These are phyloP conservation scores for Agrotis exclamationis DNA, from an alignment of 2,888 invertebrate species.

Conservation along the genomic window DNA sequence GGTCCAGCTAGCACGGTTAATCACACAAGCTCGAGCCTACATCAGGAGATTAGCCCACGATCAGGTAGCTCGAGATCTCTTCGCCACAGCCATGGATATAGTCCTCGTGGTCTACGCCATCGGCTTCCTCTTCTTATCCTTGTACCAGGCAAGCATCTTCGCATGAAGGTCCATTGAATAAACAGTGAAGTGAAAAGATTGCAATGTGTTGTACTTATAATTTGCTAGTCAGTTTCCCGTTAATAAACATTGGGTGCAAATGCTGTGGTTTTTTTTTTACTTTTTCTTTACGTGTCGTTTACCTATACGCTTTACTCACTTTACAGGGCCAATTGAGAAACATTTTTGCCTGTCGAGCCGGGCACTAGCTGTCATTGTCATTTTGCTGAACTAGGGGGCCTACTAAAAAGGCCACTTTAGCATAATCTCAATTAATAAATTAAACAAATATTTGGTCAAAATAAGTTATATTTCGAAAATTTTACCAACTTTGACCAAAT, in stretches of 20 bases:
- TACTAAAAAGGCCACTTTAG: no score
- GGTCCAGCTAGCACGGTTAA: constrained; percentile 64
- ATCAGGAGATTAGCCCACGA: constrained; percentile 70
- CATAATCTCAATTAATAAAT: no score
- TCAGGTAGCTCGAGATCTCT: constrained; percentile 74
- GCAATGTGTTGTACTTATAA: constrained; percentile 35
- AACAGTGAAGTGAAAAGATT: constrained; percentile 53
- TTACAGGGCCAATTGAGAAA: no score
- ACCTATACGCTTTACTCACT: no score
- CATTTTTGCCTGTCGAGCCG: no score
- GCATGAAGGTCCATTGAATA: constrained; percentile 40
- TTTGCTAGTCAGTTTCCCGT: constrained; percentile 37
- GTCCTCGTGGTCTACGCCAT: constrained; percentile 81
- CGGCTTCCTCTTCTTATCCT: constrained; percentile 80
- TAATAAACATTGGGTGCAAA: constrained; percentile 47
- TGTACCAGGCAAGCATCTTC: constrained; percentile 77
- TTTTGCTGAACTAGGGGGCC: no score
- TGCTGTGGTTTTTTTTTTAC: not conserved
- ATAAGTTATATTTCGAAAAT: no score
- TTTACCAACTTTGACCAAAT: no score
- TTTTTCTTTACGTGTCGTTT: no score
- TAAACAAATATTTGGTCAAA: no score
- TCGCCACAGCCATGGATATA: constrained; percentile 80
- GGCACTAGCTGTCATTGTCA: no score
- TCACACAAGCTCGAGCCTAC: constrained; percentile 60